Base-by-base conservation (phyloP, 1,140 invertebrate genomes). In the Pseudomyrmex cubaensis region DNA sequence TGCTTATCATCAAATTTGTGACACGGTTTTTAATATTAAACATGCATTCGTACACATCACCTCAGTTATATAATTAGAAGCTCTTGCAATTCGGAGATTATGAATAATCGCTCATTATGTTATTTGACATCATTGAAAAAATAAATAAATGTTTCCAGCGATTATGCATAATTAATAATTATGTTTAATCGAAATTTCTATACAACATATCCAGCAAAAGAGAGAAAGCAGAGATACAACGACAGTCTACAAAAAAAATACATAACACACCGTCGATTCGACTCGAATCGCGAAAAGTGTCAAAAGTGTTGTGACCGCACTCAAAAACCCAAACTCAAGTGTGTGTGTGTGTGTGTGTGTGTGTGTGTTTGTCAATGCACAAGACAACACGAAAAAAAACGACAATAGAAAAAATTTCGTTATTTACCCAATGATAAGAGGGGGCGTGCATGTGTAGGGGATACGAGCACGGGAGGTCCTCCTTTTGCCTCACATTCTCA, bases 401-500 rank as follows among this genome's bases (percentile, higher is more conserved):
- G 76, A 82, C 82, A 90, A 76, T 85, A 85, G 83, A 88, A 90
- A 82, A 73, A 82, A 73, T 82, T 92, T 93, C 90, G 62, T 94
- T 95, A 95, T 94, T 95, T 95, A 96, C 96, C 96, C 96, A 96
- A 94, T 96, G 95, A 94, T 96, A 96, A 94, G 95, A 95, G 93
- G 96, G 95, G 82, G 93, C 92, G 93, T 94, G 94, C 95, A 98
- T 97, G 93, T 97, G 97, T 92, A 97, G 96, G 91, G 97, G 97
- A 95, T 97, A 98, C 92, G 97, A 97, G 95, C 97, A 97, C 93
- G 97, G 97, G 90, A 97, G 96, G 93, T 97, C 97, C 95, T 98
- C 97, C 93, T 97, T 97, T 94, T 97, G 97, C 92, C 97, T 96
- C 93, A 98, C 96, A 95, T 97, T 97, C 95, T 98, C 97, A 96